Percentiles rank a stretch among this genome's conserved stretches.
Conservation (phyloP, 2,888 invertebrate genomes). For the Osedax frankpressi region DNA sequence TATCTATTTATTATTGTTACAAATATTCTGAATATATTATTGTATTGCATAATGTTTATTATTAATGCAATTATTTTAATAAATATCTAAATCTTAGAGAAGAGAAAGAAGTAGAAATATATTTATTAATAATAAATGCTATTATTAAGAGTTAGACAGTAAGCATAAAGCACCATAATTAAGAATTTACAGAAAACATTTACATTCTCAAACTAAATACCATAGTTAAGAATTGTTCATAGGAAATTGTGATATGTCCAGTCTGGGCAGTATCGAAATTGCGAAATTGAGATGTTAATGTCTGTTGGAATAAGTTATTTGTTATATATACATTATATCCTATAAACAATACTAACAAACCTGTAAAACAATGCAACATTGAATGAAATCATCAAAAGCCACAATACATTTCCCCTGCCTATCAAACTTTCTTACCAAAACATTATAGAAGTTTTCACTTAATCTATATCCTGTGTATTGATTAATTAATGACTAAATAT, state of each 20-base stretch:
- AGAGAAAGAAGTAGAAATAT: too few species aligned
- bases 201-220: constrained; percentile 52
- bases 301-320: constrained; percentile 53
- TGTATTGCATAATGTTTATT: too few species aligned
- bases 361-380: constrained; percentile 80
- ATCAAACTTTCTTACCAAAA: constrained; percentile 82
- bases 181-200: too few species aligned
- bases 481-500: neutral
- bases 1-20: too few species aligned
- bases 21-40: too few species aligned
- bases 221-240: constrained; percentile 86
- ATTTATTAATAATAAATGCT: neutral
- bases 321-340: neutral
- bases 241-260: constrained; percentile 85
- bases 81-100: too few species aligned
- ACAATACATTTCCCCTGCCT: constrained; percentile 74
- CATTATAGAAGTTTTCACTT: constrained; percentile 65
- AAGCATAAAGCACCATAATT: neutral
- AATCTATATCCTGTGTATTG: constrained; percentile 52
- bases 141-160: neutral
- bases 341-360: constrained; percentile 53
- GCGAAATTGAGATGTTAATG: constrained; percentile 72
- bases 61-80: too few species aligned
- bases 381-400: constrained; percentile 94
- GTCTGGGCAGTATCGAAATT: constrained; percentile 80